Evolutionary conservation across 2,888 invertebrate genomes (phyloP), one percentile per base, ranked within the genome.

Genomic region (Torymus auratus): DNA sequence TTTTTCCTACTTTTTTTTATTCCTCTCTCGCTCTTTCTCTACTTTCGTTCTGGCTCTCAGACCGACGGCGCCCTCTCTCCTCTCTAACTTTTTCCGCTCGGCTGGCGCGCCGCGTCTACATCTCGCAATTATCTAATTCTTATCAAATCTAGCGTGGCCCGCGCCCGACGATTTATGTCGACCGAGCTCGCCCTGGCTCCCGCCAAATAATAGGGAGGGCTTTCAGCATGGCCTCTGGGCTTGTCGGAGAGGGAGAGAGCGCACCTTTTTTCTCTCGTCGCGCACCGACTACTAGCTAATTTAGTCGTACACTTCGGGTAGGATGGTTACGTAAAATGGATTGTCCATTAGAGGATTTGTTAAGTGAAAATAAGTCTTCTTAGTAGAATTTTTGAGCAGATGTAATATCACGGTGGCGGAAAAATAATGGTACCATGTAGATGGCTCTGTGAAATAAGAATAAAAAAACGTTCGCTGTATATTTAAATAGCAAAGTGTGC

Each of bases 121-220:
- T 69, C 79, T 71, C 58, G 56, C 52, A 75, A 78, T 78, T 75
- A 68, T 78, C 71, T 56, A 82, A 82, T 82, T 78, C 65, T 80
- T 77, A 82, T 73, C 76, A 70, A 73, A 79, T 79, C 69, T 79
- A 73, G 14, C 70, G 61, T 56, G 41, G 7, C 41, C 41, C 41
- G 41, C 52, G 62, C 70, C 12, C 17, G 50, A 20, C 23, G 56
- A 79, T 81, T 80, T 71, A 72, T 62, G 65, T 15, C 65, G 50
- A 50, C 65, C 23, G 23, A 10, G 13, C 50, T 17, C 7, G 14
- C 5, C 55, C 62, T 70, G 69, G 69, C 12, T 13, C 65, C 56
- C n/a, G 13, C 28, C 14, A 69, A 74, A 65, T 64, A 70, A 74
- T 55, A 56, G 65, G 14, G 64, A 13, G 58, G 41, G 64, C 41